Evolutionary conservation across 1,140 invertebrate genomes (phyloP).

Genomic region (Ganaspis sp.): DNA sequence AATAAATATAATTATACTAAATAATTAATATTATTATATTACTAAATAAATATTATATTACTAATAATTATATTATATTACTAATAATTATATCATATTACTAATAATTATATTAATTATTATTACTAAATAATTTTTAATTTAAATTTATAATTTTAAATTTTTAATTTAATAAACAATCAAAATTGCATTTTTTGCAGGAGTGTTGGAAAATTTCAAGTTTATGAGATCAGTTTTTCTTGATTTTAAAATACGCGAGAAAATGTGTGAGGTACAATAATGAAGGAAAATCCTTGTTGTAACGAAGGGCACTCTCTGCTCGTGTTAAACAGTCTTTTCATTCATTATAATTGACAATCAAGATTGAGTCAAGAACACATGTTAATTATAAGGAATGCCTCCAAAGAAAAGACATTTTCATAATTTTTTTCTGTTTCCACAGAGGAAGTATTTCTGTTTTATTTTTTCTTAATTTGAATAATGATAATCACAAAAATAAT

Average conservation of each 20-base stretch:
- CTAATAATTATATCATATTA: too few species aligned
- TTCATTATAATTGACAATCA: slow-evolving; percentile 1
- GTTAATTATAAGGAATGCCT: neutral
- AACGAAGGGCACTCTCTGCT: slow-evolving; percentile 79
- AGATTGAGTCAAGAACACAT: neutral
- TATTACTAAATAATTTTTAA: too few species aligned
- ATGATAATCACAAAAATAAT: too few species aligned
- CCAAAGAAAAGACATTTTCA: neutral
- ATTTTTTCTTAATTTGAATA: too few species aligned
- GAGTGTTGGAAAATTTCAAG: slow-evolving; percentile 55
- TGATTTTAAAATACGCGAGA: slow-evolving; percentile 71
- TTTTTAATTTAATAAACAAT: too few species aligned
- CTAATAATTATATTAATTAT: too few species aligned
- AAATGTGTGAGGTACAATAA: slow-evolving; percentile 80
- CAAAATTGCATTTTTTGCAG: slow-evolving; percentile 43
- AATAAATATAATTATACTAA: too few species aligned
- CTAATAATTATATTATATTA: too few species aligned
- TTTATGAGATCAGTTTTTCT: slow-evolving; percentile 55
- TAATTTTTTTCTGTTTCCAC: neutral
- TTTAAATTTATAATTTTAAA: too few species aligned
- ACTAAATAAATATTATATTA: too few species aligned
- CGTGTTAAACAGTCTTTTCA: neutral
- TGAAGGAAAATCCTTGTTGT: slow-evolving; percentile 77
- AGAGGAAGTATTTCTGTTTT: too few species aligned
- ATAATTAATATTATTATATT: too few species aligned